Evolutionary conservation across 37 sponge, comb jelly and placozoan species (phyloP).

Genomic region (Crambe crambe): DNA sequence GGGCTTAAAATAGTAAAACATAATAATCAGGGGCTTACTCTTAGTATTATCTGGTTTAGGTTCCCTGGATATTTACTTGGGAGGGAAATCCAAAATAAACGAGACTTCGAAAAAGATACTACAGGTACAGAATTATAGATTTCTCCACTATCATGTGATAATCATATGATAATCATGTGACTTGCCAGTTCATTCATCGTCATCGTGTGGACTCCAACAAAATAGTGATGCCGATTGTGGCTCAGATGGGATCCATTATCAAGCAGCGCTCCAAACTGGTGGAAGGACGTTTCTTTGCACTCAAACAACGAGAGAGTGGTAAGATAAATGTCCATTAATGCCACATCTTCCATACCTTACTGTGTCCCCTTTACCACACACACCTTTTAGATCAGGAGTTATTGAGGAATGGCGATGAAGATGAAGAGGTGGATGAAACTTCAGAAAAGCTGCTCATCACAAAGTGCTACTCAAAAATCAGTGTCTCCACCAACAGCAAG

Average conservation of each 20-base stretch:
- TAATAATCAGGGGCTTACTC: not conserved
- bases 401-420: not conserved
- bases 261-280: conserved; percentile 30
- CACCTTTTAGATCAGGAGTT: conserved; percentile 2
- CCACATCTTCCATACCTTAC: not conserved
- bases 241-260: conserved; percentile 14
- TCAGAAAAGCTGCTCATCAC: conserved; percentile 28
- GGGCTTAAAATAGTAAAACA: not conserved
- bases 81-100: not conserved
- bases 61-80: conserved; percentile 29
- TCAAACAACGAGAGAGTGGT: conserved; percentile 33
- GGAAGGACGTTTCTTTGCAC: conserved; percentile 29
- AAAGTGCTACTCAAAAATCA: conserved; percentile 63
- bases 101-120: conserved; percentile 26
- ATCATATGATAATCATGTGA: not conserved
- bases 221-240: not conserved
- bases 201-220: not conserved
- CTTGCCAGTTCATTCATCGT: conserved; percentile 4
- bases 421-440: not conserved
- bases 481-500: conserved; percentile 35
- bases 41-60: conserved; percentile 1
- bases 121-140: conserved; percentile 14
- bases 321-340: not conserved
- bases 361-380: not conserved
- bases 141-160: not conserved